A percentile compares a stretch with the other conserved stretches of the same genome.
Evolutionary conservation across 1,140 invertebrate species (phyloP).

Genomic region (Halictus rubicundus): DNA sequence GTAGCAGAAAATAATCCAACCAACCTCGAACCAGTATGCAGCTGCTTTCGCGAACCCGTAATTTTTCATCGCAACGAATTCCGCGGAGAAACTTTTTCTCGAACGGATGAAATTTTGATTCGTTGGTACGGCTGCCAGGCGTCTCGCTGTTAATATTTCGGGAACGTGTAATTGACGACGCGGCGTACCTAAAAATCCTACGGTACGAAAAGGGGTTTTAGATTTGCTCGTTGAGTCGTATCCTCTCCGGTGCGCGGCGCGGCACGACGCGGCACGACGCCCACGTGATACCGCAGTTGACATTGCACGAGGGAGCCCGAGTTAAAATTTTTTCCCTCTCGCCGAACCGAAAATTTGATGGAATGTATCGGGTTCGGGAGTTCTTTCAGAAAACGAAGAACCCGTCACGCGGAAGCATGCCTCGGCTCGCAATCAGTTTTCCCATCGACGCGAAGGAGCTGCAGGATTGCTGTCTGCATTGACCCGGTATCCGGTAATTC

Average conservation of each 20-base stretch:
- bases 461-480: neutral
- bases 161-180: conserved; percentile 2
- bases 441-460: neutral
- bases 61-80: conserved; percentile 28
- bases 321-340: neutral
- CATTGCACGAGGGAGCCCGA: neutral
- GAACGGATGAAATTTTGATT: conserved; percentile 25
- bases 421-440: neutral
- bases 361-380: neutral
- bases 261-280: too few relatives aligned
- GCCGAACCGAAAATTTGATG: conserved; percentile 6
- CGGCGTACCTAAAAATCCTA: neutral
- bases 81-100: conserved; percentile 1
- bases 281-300: neutral
- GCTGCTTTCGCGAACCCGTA: neutral
- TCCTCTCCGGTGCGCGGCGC: too few relatives aligned
- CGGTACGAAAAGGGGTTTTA: neutral
- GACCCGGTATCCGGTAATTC: neutral
- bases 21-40: neutral
- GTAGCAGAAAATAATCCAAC: neutral
- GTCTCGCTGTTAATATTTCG: conserved; percentile 28
- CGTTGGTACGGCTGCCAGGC: neutral
- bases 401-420: neutral
- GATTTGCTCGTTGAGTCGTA: neutral
- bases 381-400: neutral